These are phyloP conservation scores for Calliphora vomitoria DNA, from an alignment of 2,888 invertebrate genomes.

Conservation along the genomic window DNA sequence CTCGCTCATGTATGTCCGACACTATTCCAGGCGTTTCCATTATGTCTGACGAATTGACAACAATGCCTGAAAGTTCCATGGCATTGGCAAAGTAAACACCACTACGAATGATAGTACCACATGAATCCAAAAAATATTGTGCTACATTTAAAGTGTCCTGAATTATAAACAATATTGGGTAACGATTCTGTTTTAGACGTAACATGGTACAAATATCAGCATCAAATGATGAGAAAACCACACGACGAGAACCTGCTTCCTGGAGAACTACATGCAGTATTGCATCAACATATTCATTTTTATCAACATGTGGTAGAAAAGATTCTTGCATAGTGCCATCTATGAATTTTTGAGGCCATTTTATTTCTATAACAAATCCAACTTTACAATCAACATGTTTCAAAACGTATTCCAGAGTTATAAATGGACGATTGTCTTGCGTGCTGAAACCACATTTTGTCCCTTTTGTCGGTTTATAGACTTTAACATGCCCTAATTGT, in stretches of 20 bases:
- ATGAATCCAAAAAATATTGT: conserved; percentile 90
- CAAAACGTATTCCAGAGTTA: conserved; percentile 92
- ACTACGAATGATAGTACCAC: conserved; percentile 91
- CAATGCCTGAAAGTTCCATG: conserved; percentile 93
- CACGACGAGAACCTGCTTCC: conserved; percentile 90
- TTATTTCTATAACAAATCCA: conserved; percentile 97
- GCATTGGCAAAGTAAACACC: conserved; percentile 92
- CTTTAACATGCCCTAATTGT: conserved; percentile 44
- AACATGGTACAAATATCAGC: conserved; percentile 97
- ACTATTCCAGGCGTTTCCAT: conserved; percentile 90
- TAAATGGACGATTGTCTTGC: conserved; percentile 88
- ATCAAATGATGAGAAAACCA: conserved; percentile 96
- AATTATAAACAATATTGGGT: conserved; percentile 94
- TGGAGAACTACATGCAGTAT: conserved; percentile 92
- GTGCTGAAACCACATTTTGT: conserved; percentile 89
- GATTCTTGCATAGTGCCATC: not conserved
- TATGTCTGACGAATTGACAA: conserved; percentile 94
- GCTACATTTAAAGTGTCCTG: not conserved
- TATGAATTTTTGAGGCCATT: conserved; percentile 94
- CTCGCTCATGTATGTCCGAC: conserved; percentile 88
- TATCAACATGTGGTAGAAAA: conserved; percentile 86
- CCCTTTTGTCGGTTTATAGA: not conserved
- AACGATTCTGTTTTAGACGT: conserved; percentile 96
- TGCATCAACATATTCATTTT: conserved; percentile 94
- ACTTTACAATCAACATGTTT: conserved; percentile 91